phyloP scores from a whole-genome alignment of 1,140 invertebrate species.

The Frieseomelitta varia region DNA sequence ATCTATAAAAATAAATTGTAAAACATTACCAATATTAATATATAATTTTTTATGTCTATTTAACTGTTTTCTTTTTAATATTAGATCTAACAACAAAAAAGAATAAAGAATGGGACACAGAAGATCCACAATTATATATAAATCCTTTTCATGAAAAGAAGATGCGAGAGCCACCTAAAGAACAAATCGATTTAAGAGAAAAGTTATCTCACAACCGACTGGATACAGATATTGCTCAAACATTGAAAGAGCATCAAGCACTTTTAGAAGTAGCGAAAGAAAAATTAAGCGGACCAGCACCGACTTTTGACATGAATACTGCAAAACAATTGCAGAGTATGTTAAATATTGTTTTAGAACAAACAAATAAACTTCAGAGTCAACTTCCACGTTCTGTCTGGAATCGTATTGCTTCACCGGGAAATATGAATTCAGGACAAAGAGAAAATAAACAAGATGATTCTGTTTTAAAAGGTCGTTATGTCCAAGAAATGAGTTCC shows the following conservation, averaged over 20 bases:
- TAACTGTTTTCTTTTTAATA: background rate
- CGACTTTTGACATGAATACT: constrained; percentile 70
- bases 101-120: constrained; percentile 63
- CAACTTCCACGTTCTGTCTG: constrained; percentile 78
- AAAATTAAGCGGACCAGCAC: constrained; percentile 68
- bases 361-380: constrained; percentile 77
- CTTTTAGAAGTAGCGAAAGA: constrained; percentile 76
- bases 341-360: constrained; percentile 76
- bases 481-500: constrained; percentile 68
- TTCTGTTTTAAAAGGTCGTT: constrained; percentile 69
- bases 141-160: constrained; percentile 74
- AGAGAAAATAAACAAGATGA: constrained; percentile 40
- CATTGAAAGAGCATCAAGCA: constrained; percentile 76
- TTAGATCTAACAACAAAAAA: constrained; percentile 48
- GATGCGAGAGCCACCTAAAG: constrained; percentile 60
- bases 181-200: constrained; percentile 72
- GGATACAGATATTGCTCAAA: constrained; percentile 70
- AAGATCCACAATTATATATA: constrained; percentile 49
- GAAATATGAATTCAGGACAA: constrained; percentile 34
- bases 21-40: background rate
- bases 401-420: constrained; percentile 78
- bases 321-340: constrained; percentile 78
- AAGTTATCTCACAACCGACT: constrained; percentile 70
- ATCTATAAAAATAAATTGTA: background rate
- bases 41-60: too few species aligned